These are phyloP conservation scores for Apis laboriosa DNA, from an alignment of 1,140 invertebrate genomes.

Conservation along the genomic window DNA sequence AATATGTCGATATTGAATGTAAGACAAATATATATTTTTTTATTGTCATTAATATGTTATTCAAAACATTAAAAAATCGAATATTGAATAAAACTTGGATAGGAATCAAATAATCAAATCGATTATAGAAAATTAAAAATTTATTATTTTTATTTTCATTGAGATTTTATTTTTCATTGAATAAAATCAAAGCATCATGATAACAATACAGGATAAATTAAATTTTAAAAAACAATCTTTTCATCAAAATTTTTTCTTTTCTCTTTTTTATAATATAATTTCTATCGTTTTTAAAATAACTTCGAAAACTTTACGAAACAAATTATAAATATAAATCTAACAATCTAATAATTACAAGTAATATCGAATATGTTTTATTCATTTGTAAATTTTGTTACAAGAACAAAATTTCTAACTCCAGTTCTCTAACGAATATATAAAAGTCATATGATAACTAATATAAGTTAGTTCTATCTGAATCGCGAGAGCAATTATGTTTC, in stretches of 20 bases:
- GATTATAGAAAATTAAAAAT: too few relatives aligned
- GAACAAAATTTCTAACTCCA: background rate
- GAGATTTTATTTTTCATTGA: too few relatives aligned
- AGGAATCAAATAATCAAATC: too few relatives aligned
- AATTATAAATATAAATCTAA: background rate
- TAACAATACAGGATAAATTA: too few relatives aligned
- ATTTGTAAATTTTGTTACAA: background rate
- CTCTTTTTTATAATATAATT: background rate
- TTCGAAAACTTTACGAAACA: background rate
- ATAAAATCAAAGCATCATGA: too few relatives aligned
- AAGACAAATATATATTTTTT: conserved; percentile 8
- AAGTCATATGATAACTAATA: too few relatives aligned
- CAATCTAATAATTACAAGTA: background rate
- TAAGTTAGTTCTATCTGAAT: background rate
- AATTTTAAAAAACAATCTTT: too few relatives aligned
- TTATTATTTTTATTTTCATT: too few relatives aligned
- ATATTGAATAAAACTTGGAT: too few relatives aligned
- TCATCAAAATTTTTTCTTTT: background rate
- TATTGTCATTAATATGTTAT: background rate
- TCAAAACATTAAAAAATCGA: too few relatives aligned
- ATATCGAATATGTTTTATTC: too few relatives aligned
- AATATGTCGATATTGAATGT: background rate
- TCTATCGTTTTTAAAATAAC: background rate
- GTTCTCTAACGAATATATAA: too few relatives aligned
- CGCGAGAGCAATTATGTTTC: conserved; percentile 11